phyloP scores from a whole-genome alignment of 92 coral and sea anemone species.

The Scolanthus callimorphus region DNA sequence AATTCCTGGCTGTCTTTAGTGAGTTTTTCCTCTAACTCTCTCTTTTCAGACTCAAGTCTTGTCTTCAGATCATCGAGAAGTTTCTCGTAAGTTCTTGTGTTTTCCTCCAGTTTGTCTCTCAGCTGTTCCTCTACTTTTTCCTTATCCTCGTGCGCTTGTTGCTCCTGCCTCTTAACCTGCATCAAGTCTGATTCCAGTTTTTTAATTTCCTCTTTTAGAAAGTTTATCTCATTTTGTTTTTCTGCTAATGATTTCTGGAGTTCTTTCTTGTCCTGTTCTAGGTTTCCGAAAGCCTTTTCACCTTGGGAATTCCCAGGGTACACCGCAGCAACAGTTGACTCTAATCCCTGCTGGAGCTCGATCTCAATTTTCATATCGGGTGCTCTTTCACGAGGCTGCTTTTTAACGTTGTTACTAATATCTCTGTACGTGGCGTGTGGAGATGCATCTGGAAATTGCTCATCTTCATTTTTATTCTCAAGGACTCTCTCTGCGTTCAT shows the following conservation, averaged over 20 bases:
- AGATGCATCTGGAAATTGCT: no score
- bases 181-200: conserved; percentile 37
- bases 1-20: conserved; percentile 52
- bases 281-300: conserved; percentile 19
- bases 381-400: no score
- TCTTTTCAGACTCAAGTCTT: conserved; percentile 49
- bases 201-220: conserved; percentile 33
- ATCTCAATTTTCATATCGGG: conserved; percentile 27
- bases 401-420: no score
- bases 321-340: background rate
- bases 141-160: conserved; percentile 27
- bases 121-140: conserved; percentile 34
- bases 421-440: no score
- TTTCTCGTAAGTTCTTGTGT: conserved; percentile 40
- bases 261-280: conserved; percentile 32
- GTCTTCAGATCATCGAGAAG: conserved; percentile 36
- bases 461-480: no score
- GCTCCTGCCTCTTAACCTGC: conserved; percentile 16
- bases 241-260: conserved; percentile 15
- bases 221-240: conserved; percentile 44
- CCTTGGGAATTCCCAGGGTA: conserved; percentile 6
- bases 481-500: no score
- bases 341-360: conserved; percentile 15
- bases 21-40: conserved; percentile 45
- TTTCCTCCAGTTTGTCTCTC: conserved; percentile 28